Base-by-base conservation (phyloP, 2,888 invertebrate species). In the Lasioglossum malachurum region DNA sequence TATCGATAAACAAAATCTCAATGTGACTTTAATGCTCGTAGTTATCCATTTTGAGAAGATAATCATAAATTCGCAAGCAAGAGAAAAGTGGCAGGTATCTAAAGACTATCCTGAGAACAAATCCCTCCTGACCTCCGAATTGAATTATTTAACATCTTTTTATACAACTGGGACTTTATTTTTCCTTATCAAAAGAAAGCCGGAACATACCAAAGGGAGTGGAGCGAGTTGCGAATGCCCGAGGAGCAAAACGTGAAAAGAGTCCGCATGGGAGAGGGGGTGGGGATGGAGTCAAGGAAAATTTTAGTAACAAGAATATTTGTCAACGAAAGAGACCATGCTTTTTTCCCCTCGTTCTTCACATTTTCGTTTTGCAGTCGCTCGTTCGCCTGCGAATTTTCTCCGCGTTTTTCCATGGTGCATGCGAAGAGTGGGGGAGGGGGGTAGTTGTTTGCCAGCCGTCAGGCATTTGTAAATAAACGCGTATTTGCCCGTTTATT, bases 401-500 rank as follows among this genome's bases (percentile, higher is more conserved):
- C 72, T 8, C 12, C 44, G 35, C 12, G 60, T 27, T 27, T 74
- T 75, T 72, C 38, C 38, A 74, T 23, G 31, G 16, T 23, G 27
- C 2, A 14, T 23, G n/a, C n/a, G 14, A 16, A n/a, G 60, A 16
- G 27, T 27, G 60, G 16, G 60, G 14, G n/a, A 0, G 23, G 57
- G 14, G 8, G 35, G 35, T 7, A 44, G 76, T 73, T 82, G 49
- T 83, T 77, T 73, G 35, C 83, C 67, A 44, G 23, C 44, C 31
- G 64, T 27, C 53, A 67, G 76, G 73, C 44, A 46, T 46, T 67
- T 23, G 83, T 72, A 82, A 82, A 76, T 64, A 83, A 46, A 74
- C 44, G 83, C 49, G 74, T 84, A 83, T 84, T 84, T 83, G 49
- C 60, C 49, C 49, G 83, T 78, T 84, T 78, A 75, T 83, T 83